Conservation (phyloP, 2,797 vertebrate genomes). For the Discoglossus pictus region DNA sequence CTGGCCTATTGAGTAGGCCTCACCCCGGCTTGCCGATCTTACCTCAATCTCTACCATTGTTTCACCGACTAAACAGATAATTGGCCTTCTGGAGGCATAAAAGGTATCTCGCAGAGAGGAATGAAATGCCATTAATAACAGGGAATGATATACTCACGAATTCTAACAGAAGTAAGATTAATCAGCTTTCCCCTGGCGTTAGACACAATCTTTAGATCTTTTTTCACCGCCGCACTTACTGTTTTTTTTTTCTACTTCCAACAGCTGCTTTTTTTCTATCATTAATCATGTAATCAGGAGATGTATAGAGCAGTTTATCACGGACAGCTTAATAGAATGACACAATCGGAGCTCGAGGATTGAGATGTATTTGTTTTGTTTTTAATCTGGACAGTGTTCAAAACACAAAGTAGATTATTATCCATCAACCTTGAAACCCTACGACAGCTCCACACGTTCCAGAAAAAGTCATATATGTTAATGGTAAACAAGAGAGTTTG, state of each 20-base stretch:
- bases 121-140: slow-evolving; percentile 97
- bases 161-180: slow-evolving; percentile 92
- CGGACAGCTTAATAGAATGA: slow-evolving; percentile 65
- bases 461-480: too few relatives aligned
- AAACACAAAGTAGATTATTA: too few relatives aligned
- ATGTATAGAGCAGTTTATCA: slow-evolving; percentile 67
- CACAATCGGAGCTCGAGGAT: slow-evolving; percentile 54
- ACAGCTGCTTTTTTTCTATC: slow-evolving; percentile 71
- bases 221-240: slow-evolving; percentile 69
- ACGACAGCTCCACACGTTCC: too few relatives aligned
- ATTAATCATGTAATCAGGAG: slow-evolving; percentile 67
- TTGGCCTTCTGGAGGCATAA: slow-evolving; percentile 99
- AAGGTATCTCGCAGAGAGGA: slow-evolving; percentile 93
- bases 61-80: slow-evolving; percentile 97
- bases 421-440: too few relatives aligned
- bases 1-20: slow-evolving; percentile 48
- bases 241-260: slow-evolving; percentile 55
- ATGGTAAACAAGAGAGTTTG: too few relatives aligned
- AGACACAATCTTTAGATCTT: slow-evolving; percentile 82
- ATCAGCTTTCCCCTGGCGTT: slow-evolving; percentile 90
- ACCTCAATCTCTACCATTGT: slow-evolving; percentile 80
- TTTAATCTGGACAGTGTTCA: too few relatives aligned
- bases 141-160: slow-evolving; percentile 95
- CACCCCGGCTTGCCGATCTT: slow-evolving; percentile 24
- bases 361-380: too few relatives aligned